Evolutionary conservation across 2,888 invertebrate genomes (phyloP).

Genomic region (Glaucopsyche alexis): DNA sequence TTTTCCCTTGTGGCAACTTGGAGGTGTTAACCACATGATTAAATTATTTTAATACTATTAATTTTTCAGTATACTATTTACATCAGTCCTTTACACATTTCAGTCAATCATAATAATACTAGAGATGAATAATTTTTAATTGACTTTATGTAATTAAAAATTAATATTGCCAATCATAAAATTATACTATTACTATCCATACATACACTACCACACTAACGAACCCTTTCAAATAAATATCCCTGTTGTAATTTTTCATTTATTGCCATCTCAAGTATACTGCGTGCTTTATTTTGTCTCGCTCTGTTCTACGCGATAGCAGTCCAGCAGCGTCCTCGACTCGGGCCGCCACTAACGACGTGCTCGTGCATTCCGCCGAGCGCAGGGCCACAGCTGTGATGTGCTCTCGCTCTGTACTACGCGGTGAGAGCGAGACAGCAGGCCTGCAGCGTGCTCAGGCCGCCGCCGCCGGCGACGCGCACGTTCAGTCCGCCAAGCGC

Average conservation of each 20-base stretch:
- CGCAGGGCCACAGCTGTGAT: conserved; percentile 39
- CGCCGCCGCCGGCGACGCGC: conserved; percentile 43
- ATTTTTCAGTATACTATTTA: neutral
- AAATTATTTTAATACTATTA: neutral
- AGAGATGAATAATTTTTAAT: neutral
- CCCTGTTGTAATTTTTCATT: conserved; percentile 12
- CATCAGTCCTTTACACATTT: neutral
- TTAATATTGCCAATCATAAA: neutral
- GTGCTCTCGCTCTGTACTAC: neutral
- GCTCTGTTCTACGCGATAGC: conserved; percentile 39
- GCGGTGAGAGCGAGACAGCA: conserved; percentile 43
- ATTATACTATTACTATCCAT: neutral
- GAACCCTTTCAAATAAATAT: neutral
- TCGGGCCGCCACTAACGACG: conserved; percentile 44
- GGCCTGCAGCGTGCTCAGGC: conserved; percentile 39
- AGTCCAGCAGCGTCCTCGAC: conserved; percentile 37
- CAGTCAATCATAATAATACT: neutral
- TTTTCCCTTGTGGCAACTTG: neutral
- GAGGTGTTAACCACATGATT: neutral
- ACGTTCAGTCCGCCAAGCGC: conserved; percentile 41
- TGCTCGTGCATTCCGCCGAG: conserved; percentile 42
- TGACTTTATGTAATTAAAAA: conserved; percentile 1
- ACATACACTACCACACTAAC: neutral
- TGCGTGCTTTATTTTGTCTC: neutral
- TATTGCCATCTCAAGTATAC: conserved; percentile 9